Evolutionary conservation across 2,888 invertebrate species (phyloP), one percentile per base, ranked within the genome.

Genomic region (Leptinotarsa peninsularis): DNA sequence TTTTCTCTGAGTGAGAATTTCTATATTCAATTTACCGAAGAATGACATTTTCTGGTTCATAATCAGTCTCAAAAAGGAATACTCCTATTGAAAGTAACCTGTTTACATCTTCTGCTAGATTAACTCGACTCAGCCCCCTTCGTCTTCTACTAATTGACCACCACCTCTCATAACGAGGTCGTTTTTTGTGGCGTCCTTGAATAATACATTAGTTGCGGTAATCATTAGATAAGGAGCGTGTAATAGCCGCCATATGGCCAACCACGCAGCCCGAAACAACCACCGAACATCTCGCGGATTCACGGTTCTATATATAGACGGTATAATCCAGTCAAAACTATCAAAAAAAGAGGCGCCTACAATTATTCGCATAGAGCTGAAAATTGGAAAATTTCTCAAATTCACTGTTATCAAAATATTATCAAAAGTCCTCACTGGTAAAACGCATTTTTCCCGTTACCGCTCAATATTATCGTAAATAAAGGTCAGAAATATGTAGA

Each of bases 261-360:
- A 43, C 63, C 18, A 73, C 63, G 43, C 63, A 63, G 7, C 67
- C 71, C 56, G 73, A 76, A 76, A 76, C 76, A 76, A 76, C 76
- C 76, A 76, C 76, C 71, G 68, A 76, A 67, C 76, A n/a, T 4
- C 17, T 17, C 27, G 71, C 71, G 76, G 71, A 58, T 76, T 63
- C 76, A 76, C 67, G 76, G 73, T 76, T 76, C 76, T 76, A 76
- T 76, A 73, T 76, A 73, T 73, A 76, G 76, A 73, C 68, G 67
- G 52, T n/a, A 43, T 43, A 43, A 10, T 43, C 43, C 43, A 69
- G 43, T 43, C 71, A 66, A 66, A 49, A 43, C 43, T 21, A 43
- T 21, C 43, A 66, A 43, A 49, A 66, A 43, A 66, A 66, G 66
- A 66, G 66, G 10, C 7, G 33, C 33, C 7, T 1, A 33, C 33